These are phyloP conservation scores for Gasterosteus aculeatus DNA, from an alignment of 2,113 vertebrate species.

Conservation along the genomic window DNA sequence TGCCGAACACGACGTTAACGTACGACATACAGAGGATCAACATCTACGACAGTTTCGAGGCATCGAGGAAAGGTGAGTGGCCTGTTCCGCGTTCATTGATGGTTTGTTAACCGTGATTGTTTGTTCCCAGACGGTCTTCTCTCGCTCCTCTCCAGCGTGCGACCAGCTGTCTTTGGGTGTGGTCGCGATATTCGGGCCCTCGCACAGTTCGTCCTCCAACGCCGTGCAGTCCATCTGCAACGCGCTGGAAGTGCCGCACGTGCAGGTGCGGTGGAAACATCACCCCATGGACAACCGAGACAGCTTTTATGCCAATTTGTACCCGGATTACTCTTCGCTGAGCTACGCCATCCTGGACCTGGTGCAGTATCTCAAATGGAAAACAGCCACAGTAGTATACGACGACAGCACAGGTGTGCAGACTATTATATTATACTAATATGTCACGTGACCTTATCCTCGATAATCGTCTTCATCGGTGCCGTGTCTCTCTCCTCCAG, in stretches of 20 bases:
- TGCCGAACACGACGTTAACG: slow-evolving; percentile 97
- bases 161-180: slow-evolving; percentile 98
- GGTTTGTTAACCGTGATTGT: background rate
- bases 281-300: slow-evolving; percentile 98
- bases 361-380: slow-evolving; percentile 97
- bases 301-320: slow-evolving; percentile 97
- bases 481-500: slow-evolving; percentile 71
- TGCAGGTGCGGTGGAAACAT: slow-evolving; percentile 98
- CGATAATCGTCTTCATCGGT: slow-evolving; percentile 6
- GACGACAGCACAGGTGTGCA: slow-evolving; percentile 96
- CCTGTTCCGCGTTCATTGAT: slow-evolving; percentile 18
- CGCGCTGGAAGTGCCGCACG: slow-evolving; percentile 95
- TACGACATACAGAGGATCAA: slow-evolving; percentile 99
- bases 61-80: slow-evolving; percentile 95
- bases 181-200: slow-evolving; percentile 97
- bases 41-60: slow-evolving; percentile 99
- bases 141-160: slow-evolving; percentile 85
- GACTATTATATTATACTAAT: background rate
- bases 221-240: slow-evolving; percentile 99
- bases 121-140: slow-evolving; percentile 22
- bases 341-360: slow-evolving; percentile 98
- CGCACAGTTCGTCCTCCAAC: slow-evolving; percentile 96
- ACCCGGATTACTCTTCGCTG: slow-evolving; percentile 96
- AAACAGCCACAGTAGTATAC: slow-evolving; percentile 96
- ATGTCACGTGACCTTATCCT: background rate